These are phyloP conservation scores for Coregonus sp. DNA, from an alignment of 2,797 vertebrate genomes.

Conservation along the genomic window DNA sequence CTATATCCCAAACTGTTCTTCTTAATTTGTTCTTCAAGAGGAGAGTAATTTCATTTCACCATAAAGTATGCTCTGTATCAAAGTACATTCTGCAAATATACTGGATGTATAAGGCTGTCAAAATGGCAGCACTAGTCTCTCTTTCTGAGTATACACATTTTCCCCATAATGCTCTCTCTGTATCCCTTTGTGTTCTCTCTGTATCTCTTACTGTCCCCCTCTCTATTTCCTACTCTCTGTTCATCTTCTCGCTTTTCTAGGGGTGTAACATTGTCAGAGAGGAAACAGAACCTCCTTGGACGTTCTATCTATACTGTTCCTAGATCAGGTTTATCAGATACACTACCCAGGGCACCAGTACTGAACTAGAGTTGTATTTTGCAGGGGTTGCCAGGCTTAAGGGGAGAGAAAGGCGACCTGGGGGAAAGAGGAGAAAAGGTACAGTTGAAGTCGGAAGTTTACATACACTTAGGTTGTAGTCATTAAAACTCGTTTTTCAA, in stretches of 20 bases:
- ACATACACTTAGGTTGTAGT: too few relatives aligned
- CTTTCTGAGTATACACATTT: background rate
- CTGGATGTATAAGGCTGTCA: background rate
- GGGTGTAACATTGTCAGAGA: slow-evolving; percentile 14
- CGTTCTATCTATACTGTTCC: slow-evolving; percentile 7
- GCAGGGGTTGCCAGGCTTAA: slow-evolving; percentile 96
- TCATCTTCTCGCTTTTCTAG: background rate
- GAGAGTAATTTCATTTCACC: background rate
- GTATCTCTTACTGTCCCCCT: background rate
- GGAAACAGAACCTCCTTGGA: background rate
- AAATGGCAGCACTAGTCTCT: background rate
- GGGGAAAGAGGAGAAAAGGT: slow-evolving; percentile 99
- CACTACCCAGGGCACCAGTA: slow-evolving; percentile 31
- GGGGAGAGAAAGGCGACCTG: slow-evolving; percentile 94
- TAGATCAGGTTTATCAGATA: slow-evolving; percentile 10
- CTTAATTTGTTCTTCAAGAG: background rate
- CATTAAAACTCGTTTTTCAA: too few relatives aligned
- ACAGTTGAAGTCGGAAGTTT: too few relatives aligned
- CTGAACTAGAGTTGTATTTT: slow-evolving; percentile 79
- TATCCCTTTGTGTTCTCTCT: slow-evolving; percentile 11
- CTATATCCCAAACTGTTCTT: background rate
- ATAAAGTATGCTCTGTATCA: background rate
- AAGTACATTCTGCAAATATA: background rate
- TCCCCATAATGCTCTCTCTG: background rate
- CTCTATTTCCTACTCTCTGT: slow-evolving; percentile 8